Conservation (phyloP, 2,888 invertebrate species). For the Sinotaia quadrata region DNA sequence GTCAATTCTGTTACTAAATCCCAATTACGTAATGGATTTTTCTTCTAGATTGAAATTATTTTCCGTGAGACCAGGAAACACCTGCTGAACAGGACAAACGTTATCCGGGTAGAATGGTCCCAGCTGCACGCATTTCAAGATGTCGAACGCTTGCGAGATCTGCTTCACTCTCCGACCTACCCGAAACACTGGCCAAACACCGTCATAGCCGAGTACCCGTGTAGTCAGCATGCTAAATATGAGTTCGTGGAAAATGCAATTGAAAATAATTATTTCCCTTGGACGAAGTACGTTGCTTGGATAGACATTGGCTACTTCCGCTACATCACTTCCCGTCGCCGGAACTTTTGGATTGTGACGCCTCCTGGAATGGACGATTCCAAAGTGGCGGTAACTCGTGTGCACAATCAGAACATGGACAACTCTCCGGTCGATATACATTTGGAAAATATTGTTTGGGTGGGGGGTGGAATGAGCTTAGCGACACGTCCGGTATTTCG, state of each 20-base stretch:
- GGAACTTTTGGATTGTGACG: conserved; percentile 34
- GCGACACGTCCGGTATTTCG: conserved; percentile 26
- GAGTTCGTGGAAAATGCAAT: conserved; percentile 41
- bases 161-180: conserved; percentile 40
- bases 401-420: conserved; percentile 8
- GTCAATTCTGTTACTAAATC: no score
- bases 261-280: conserved; percentile 35
- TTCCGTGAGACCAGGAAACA: conserved; percentile 34
- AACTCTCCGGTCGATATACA: conserved; percentile 34
- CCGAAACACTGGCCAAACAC: conserved; percentile 54
- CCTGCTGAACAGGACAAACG: conserved; percentile 33
- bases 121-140: conserved; percentile 46
- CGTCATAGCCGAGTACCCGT: conserved; percentile 50
- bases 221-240: conserved; percentile 52
- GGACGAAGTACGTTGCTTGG: conserved; percentile 46
- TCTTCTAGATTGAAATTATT: conserved; percentile 30
- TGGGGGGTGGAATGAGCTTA: conserved; percentile 43
- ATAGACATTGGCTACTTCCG: conserved; percentile 54
- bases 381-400: conserved; percentile 32
- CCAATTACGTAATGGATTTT: no score
- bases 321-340: conserved; percentile 28
- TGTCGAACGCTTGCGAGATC: conserved; percentile 33
- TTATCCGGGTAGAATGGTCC: conserved; percentile 37
- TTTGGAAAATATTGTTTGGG: conserved; percentile 41
- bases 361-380: conserved; percentile 30